These are phyloP conservation scores for Unio pictorum DNA, from an alignment of 2,888 invertebrate genomes.

Conservation along the genomic window DNA sequence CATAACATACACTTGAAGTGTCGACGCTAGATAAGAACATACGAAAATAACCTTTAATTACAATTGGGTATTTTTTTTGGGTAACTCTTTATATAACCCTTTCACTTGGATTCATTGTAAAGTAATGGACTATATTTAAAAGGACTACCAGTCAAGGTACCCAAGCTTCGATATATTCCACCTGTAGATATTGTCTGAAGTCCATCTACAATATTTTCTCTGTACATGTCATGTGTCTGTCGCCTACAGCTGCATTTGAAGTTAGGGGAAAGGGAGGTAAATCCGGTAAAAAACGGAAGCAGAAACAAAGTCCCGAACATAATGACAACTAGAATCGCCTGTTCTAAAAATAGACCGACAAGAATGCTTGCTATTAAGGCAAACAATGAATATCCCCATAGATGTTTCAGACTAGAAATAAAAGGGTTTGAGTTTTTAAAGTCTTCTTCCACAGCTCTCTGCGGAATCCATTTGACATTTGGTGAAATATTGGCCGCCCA, in stretches of 20 bases:
- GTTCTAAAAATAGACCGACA: constrained; percentile 43
- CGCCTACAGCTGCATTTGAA: constrained; percentile 22
- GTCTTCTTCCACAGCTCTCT: constrained; percentile 60
- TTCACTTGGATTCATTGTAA: too few relatives aligned
- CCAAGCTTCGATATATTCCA: constrained; percentile 4
- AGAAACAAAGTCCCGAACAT: constrained; percentile 51
- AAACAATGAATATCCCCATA: constrained; percentile 60
- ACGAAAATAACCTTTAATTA: too few relatives aligned
- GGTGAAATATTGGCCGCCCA: constrained; percentile 55
- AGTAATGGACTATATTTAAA: too few relatives aligned
- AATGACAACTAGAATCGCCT: constrained; percentile 43
- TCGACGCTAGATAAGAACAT: too few relatives aligned
- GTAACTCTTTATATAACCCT: too few relatives aligned
- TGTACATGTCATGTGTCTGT: constrained; percentile 4
- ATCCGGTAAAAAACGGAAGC: constrained; percentile 57
- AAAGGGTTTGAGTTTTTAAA: constrained; percentile 60
- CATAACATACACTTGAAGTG: too few relatives aligned
- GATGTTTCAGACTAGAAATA: constrained; percentile 54
- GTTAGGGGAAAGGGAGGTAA: constrained; percentile 50
- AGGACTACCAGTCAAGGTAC: too few relatives aligned
- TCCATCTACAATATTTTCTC: constrained; percentile 9
- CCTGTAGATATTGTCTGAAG: constrained; percentile 6
- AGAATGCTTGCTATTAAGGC: constrained; percentile 42
- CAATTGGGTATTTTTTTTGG: too few relatives aligned
- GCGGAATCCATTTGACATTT: constrained; percentile 61